A percentile compares a stretch with the other conserved stretches of the same genome.
These are phyloP conservation scores for Phenganax subtilis DNA, from an alignment of 92 coral and sea anemone species.

Conservation along the genomic window DNA sequence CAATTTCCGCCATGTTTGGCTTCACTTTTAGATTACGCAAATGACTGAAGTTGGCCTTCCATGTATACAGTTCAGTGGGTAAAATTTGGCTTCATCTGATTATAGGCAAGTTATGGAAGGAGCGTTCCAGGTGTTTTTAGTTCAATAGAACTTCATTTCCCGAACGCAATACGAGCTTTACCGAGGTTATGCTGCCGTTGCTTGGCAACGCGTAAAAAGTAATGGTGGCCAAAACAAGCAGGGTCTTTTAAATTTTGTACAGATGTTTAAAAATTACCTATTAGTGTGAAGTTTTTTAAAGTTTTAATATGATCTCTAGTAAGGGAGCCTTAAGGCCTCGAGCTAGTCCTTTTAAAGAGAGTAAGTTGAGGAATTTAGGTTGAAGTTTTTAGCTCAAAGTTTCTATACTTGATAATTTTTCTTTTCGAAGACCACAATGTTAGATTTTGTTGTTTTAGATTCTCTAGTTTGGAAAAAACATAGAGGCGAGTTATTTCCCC, in stretches of 20 bases:
- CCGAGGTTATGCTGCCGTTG: constrained; percentile 1
- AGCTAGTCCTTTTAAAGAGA: no score
- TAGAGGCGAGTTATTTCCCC: constrained; percentile 89
- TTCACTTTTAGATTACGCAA: no score
- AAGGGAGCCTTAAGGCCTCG: no score
- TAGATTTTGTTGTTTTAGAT: neutral
- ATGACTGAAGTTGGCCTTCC: no score
- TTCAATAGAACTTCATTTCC: neutral
- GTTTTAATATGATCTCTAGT: neutral
- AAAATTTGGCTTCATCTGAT: no score
- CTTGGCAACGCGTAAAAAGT: neutral
- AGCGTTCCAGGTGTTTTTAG: no score
- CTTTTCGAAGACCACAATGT: neutral
- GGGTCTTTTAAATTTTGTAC: no score
- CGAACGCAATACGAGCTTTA: neutral
- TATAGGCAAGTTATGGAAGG: no score
- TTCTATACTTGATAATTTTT: neutral
- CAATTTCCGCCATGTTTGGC: no score
- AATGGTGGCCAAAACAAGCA: constrained; percentile 17
- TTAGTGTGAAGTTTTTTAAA: neutral
- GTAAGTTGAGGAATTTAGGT: no score
- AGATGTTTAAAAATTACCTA: neutral
- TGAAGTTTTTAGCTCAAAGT: neutral
- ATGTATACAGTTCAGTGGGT: no score
- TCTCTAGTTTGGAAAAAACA: constrained; percentile 61